These are phyloP conservation scores for Ophioderma brevispina DNA, from an alignment of 35 echinoderm and acorn worm genomes.

Conservation along the genomic window DNA sequence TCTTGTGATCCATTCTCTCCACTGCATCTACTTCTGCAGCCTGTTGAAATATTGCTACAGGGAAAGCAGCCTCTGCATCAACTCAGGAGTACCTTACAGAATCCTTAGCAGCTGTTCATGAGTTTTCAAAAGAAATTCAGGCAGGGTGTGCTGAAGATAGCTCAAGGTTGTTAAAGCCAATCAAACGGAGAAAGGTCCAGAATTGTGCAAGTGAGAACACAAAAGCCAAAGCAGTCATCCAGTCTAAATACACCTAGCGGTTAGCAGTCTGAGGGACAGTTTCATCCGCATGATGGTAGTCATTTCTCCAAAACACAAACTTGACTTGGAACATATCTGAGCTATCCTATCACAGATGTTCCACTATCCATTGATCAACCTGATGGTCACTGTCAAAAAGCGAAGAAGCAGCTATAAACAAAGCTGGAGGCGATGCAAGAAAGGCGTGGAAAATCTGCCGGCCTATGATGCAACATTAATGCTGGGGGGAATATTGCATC, in stretches of 20 bases:
- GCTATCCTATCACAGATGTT: slow-evolving; percentile 26
- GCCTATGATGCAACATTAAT: slow-evolving; percentile 16
- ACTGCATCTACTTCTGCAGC: neutral
- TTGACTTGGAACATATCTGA: slow-evolving; percentile 28
- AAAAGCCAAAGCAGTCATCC: neutral
- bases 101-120: neutral
- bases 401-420: slow-evolving; percentile 8
- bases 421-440: slow-evolving; percentile 22
- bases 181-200: slow-evolving; percentile 45
- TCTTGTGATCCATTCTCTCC: slow-evolving; percentile 54
- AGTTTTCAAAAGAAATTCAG: slow-evolving; percentile 23
- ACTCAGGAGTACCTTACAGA: neutral
- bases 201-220: slow-evolving; percentile 61
- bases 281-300: slow-evolving; percentile 41
- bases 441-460: neutral
- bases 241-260: slow-evolving; percentile 15
- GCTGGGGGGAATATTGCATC: slow-evolving; percentile 33
- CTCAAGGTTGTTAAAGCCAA: slow-evolving; percentile 45
- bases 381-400: slow-evolving; percentile 47
- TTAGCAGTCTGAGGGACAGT: slow-evolving; percentile 20
- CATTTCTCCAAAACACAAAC: neutral
- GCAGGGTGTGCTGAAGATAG: slow-evolving; percentile 47
- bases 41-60: slow-evolving; percentile 32
- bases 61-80: neutral
- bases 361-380: slow-evolving; percentile 46